Conservation (phyloP, 2,113 vertebrate genomes). For the Oncorhynchus nerka region DNA sequence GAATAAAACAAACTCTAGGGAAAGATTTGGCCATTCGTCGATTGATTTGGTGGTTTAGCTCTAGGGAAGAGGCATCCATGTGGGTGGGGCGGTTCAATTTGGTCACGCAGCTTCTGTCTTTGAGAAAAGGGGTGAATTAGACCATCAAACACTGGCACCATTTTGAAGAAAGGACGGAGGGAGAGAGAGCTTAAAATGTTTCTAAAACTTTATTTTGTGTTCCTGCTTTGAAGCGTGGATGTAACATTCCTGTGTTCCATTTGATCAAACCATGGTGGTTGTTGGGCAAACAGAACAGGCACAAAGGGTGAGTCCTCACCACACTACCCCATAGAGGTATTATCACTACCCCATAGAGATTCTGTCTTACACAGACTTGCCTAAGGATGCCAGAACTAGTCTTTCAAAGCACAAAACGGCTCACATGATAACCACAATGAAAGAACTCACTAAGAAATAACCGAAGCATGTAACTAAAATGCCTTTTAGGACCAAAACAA, state of each 20-base stretch:
- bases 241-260: not conserved
- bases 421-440: constrained; percentile 2
- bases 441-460: constrained; percentile 34
- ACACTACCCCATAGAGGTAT: constrained; percentile 15
- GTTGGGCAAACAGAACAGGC: not conserved
- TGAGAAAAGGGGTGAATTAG: constrained; percentile 23
- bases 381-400: not conserved
- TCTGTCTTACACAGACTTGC: constrained; percentile 6
- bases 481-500: constrained; percentile 57
- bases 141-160: constrained; percentile 69
- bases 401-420: constrained; percentile 19
- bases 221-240: constrained; percentile 9
- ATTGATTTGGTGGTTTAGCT: no score
- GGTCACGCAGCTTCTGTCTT: no score
- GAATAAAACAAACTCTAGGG: no score
- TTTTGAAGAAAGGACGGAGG: constrained; percentile 19
- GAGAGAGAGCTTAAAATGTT: constrained; percentile 1
- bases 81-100: no score
- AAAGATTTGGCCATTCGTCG: no score
- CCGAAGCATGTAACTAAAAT: constrained; percentile 43
- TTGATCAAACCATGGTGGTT: not conserved
- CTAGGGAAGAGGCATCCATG: no score
- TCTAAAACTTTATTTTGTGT: constrained; percentile 30
- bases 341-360: not conserved
- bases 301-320: not conserved